These are phyloP conservation scores for Stercorarius parasiticus DNA, from an alignment of 2,113 vertebrate species.

Conservation along the genomic window DNA sequence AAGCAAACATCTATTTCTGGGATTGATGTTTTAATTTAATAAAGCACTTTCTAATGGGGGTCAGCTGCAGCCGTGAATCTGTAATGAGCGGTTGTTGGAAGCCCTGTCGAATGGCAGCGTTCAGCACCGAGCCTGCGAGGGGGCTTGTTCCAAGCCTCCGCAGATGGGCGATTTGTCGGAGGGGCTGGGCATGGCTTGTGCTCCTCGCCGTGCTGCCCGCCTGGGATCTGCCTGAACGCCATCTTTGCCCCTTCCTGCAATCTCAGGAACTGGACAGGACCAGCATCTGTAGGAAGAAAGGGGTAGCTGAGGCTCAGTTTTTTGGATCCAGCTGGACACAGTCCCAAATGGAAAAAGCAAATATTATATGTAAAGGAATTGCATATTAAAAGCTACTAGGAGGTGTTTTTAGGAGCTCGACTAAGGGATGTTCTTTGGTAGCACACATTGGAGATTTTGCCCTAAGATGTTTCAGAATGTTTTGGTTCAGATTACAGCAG, in stretches of 20 bases:
- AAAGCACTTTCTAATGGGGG: constrained; percentile 63
- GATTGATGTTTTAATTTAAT: constrained; percentile 74
- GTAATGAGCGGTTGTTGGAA: constrained; percentile 30
- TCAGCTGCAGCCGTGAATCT: constrained; percentile 57
- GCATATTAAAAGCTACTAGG: neutral
- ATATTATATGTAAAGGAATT: neutral
- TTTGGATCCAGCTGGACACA: neutral
- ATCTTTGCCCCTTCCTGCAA: fast-evolving
- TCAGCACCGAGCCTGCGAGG: neutral
- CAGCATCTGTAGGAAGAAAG: fast-evolving
- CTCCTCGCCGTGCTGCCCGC: neutral
- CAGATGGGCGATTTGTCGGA: neutral
- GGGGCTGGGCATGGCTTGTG: fast-evolving
- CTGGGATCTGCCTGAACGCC: neutral
- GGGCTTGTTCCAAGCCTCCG: neutral
- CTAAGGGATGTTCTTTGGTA: neutral
- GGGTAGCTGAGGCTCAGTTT: neutral
- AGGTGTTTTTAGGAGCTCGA: neutral
- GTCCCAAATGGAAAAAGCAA: neutral
- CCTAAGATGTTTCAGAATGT: neutral
- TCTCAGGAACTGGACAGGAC: neutral
- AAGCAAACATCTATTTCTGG: constrained; percentile 70
- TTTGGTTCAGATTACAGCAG: neutral
- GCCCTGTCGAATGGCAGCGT: neutral
- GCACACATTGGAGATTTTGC: neutral